Evolutionary conservation across 2,888 invertebrate species (phyloP).

Genomic region (Polymixis lichenea): DNA sequence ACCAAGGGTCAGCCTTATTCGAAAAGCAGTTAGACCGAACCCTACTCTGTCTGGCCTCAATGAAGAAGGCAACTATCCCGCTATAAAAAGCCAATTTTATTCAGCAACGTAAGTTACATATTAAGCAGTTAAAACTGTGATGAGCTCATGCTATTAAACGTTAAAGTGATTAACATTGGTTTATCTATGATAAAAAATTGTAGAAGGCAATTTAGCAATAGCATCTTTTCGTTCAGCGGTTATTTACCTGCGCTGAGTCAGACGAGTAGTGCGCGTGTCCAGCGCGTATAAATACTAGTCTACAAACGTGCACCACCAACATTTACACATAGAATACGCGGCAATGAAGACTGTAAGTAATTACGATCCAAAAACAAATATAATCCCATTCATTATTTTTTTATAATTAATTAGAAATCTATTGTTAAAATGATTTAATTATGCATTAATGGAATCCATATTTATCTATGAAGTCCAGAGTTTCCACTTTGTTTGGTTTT

Average conservation of each 20-base stretch:
- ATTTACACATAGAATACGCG: conserved; percentile 71
- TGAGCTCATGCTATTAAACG: background rate
- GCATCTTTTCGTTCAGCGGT: conserved; percentile 63
- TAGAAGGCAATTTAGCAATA: conserved; percentile 13
- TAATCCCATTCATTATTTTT: background rate
- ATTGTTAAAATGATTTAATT: no score
- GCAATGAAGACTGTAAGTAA: conserved; percentile 86
- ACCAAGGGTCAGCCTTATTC: conserved; percentile 41
- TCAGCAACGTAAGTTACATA: background rate
- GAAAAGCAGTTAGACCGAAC: conserved; percentile 18
- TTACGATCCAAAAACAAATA: conserved; percentile 3
- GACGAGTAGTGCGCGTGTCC: conserved; percentile 45
- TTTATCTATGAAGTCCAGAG: no score
- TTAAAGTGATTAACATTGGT: background rate
- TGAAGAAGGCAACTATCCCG: conserved; percentile 37
- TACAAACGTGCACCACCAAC: conserved; percentile 60
- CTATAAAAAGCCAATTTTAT: conserved; percentile 41
- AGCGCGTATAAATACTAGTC: conserved; percentile 78
- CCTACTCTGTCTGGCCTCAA: conserved; percentile 4
- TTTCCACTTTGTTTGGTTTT: background rate
- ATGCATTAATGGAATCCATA: no score
- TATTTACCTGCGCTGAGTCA: conserved; percentile 80
- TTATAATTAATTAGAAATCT: no score
- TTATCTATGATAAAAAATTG: conserved; percentile 12
- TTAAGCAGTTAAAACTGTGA: background rate